Conservation (phyloP, 2,113 vertebrate species). For the Abramis brama region DNA sequence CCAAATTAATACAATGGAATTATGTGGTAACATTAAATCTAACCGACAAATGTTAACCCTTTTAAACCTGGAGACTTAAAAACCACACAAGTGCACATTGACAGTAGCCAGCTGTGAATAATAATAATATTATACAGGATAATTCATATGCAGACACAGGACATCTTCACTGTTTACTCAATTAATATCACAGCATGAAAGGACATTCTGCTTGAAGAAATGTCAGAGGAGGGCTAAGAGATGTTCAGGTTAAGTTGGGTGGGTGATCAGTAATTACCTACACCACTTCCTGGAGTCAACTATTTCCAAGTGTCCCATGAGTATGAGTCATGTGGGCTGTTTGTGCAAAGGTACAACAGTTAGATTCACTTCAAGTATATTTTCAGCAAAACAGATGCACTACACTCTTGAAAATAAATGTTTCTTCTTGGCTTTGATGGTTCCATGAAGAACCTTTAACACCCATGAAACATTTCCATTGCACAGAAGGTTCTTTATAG, state of each 20-base stretch:
- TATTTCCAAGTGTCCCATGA: not conserved
- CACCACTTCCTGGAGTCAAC: not conserved
- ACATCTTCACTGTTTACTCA: not conserved
- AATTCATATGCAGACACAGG: not conserved
- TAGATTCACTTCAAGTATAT: not conserved
- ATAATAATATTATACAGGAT: not conserved
- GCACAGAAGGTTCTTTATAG: not conserved
- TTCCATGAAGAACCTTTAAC: not conserved
- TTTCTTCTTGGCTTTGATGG: not conserved
- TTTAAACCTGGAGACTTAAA: not conserved
- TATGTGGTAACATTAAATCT: not conserved
- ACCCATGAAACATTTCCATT: not conserved
- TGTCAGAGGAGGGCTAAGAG: not conserved
- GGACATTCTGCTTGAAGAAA: not conserved
- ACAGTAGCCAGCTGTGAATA: not conserved
- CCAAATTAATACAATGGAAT: not conserved
- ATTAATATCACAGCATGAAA: slow-evolving; percentile 1
- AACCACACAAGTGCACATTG: not conserved
- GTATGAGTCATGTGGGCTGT: not conserved
- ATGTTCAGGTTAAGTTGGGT: not conserved
- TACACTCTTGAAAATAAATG: not conserved
- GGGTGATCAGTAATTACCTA: not conserved
- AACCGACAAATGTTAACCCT: not conserved
- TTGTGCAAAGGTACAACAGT: not conserved
- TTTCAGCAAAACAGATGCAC: not conserved